These are phyloP conservation scores for Phocoena sinus DNA, from an alignment of 2,113 vertebrate genomes.

Conservation along the genomic window DNA sequence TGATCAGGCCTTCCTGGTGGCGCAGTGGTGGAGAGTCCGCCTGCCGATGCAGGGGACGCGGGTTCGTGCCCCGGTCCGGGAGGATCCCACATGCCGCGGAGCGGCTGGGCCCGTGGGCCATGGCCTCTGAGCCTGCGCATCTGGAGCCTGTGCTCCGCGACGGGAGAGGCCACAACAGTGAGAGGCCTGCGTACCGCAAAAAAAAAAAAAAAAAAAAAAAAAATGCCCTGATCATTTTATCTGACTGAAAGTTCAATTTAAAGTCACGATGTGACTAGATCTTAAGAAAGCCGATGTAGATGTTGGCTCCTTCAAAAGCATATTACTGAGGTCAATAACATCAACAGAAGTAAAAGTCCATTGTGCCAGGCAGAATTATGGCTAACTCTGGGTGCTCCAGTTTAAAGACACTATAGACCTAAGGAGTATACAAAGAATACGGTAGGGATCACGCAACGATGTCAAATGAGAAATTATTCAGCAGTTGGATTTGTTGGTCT, in stretches of 20 bases:
- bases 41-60: too few species aligned
- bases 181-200: too few species aligned
- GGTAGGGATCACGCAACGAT: background rate
- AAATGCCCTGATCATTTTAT: background rate
- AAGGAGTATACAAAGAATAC: background rate
- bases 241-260: slow-evolving; percentile 8
- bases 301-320: slow-evolving; percentile 43
- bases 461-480: background rate
- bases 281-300: slow-evolving; percentile 42
- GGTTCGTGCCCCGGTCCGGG: too few species aligned
- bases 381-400: background rate
- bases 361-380: slow-evolving; percentile 1
- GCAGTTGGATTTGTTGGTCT: background rate
- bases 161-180: too few species aligned
- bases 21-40: too few species aligned
- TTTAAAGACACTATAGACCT: background rate
- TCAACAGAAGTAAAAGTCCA: slow-evolving; percentile 38
- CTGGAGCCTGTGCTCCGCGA: too few species aligned
- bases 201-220: too few species aligned
- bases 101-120: too few species aligned
- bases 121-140: too few species aligned
- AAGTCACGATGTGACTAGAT: slow-evolving; percentile 7
- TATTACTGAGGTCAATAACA: slow-evolving; percentile 42
- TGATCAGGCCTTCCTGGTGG: background rate
- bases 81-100: too few species aligned